Conservation (phyloP, 92 coral and sea anemone species). For the Umimayanthus chanpuru region DNA sequence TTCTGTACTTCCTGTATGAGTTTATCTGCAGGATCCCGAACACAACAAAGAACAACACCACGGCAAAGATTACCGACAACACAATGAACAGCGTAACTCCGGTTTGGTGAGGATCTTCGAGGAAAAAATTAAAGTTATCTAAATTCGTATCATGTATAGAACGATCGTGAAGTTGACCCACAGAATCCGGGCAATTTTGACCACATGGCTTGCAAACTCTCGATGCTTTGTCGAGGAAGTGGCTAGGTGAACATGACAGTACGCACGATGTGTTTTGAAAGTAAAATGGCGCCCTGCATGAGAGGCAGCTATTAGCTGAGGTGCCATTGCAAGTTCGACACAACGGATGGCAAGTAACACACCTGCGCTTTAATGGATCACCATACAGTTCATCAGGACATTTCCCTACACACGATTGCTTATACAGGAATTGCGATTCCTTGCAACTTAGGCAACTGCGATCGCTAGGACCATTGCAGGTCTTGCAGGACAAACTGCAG, state of each 20-base stretch:
- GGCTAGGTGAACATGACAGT: slow-evolving; percentile 73
- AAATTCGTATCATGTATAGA: slow-evolving; percentile 63
- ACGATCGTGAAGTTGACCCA: slow-evolving; percentile 62
- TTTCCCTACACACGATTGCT: slow-evolving; percentile 67
- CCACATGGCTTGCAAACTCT: slow-evolving; percentile 77
- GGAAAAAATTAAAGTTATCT: slow-evolving; percentile 53
- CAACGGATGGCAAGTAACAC: slow-evolving; percentile 79
- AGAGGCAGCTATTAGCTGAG: slow-evolving; percentile 62
- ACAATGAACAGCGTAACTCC: slow-evolving; percentile 56
- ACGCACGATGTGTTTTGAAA: slow-evolving; percentile 83
- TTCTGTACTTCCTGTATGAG: slow-evolving; percentile 41
- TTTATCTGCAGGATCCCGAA: slow-evolving; percentile 76
- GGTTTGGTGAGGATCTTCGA: slow-evolving; percentile 59
- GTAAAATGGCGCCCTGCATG: slow-evolving; percentile 70
- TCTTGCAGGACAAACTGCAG: slow-evolving; percentile 75
- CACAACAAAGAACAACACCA: slow-evolving; percentile 59
- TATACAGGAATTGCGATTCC: slow-evolving; percentile 49
- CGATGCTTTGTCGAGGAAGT: slow-evolving; percentile 54
- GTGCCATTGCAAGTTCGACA: slow-evolving; percentile 81
- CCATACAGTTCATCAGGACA: slow-evolving; percentile 75
- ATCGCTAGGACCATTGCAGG: slow-evolving; percentile 79
- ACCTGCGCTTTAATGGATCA: slow-evolving; percentile 50
- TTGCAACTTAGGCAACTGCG: slow-evolving; percentile 78
- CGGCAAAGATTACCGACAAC: slow-evolving; percentile 52
- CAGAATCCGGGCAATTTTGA: slow-evolving; percentile 53